Evolutionary conservation across 2,113 vertebrate genomes (phyloP).

Genomic region (Syngnathus typhle): DNA sequence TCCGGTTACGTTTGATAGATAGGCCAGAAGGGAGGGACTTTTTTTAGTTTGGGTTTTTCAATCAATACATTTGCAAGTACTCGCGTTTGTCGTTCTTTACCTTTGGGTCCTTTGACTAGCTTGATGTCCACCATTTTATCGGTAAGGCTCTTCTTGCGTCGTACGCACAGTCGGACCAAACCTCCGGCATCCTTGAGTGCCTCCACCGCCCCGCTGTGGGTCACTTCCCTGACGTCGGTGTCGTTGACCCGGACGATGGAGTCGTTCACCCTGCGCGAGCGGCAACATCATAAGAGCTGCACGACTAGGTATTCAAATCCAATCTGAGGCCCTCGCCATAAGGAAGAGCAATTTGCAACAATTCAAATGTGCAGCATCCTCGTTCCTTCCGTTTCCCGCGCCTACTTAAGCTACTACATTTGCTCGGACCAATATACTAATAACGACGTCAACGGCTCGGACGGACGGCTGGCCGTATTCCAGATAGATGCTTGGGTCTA

Average conservation of each 20-base stretch:
- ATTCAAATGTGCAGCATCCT: background rate
- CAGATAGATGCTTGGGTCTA: no score
- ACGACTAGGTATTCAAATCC: background rate
- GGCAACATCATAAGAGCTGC: background rate
- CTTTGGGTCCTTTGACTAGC: constrained; percentile 97
- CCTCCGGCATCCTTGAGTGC: constrained; percentile 93
- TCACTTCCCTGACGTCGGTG: constrained; percentile 89
- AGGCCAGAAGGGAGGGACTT: no score
- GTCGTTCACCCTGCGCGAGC: constrained; percentile 81
- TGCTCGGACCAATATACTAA: no score
- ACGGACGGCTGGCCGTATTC: no score
- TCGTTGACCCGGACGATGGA: constrained; percentile 94
- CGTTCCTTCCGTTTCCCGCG: no score
- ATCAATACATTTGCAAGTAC: background rate
- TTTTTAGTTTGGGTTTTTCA: background rate
- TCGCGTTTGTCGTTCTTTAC: constrained; percentile 51
- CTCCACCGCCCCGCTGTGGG: constrained; percentile 94
- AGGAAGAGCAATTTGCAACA: background rate
- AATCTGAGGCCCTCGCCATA: background rate
- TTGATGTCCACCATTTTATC: constrained; percentile 95
- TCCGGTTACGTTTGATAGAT: no score
- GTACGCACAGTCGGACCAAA: constrained; percentile 87
- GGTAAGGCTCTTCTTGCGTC: constrained; percentile 82
- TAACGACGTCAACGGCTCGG: no score
- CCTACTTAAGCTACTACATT: no score